Evolutionary conservation across 2,888 invertebrate species (phyloP).

Genomic region (Leptothorax acervorum): DNA sequence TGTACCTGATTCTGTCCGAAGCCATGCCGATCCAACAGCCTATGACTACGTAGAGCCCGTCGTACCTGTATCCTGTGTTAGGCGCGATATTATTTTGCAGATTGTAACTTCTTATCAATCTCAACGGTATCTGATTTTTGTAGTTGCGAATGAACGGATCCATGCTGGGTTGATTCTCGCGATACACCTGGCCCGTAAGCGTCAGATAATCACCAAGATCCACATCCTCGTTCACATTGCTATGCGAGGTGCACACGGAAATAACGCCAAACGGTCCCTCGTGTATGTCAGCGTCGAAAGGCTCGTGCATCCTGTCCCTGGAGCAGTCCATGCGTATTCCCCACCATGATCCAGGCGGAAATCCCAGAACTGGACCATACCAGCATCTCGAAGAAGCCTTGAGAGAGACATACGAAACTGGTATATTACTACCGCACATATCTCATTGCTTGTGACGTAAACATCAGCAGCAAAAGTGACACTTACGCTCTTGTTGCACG

Average conservation of each 20-base stretch:
- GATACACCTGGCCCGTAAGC: conserved; percentile 75
- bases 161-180: conserved; percentile 45
- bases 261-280: conserved; percentile 80
- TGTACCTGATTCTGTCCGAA: conserved; percentile 70
- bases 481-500: conserved; percentile 62
- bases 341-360: conserved; percentile 83
- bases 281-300: conserved; percentile 78
- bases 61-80: conserved; percentile 83
- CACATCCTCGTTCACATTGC: conserved; percentile 76
- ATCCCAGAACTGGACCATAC: conserved; percentile 79
- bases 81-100: conserved; percentile 81
- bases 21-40: conserved; percentile 80
- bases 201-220: conserved; percentile 81
- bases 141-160: conserved; percentile 80
- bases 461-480: not conserved
- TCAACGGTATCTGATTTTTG: conserved; percentile 79
- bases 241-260: conserved; percentile 80
- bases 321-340: conserved; percentile 84
- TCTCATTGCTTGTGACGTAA: not conserved
- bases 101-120: conserved; percentile 81
- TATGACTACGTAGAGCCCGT: conserved; percentile 81
- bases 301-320: conserved; percentile 80
- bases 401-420: conserved; percentile 24
- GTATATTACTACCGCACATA: not conserved
- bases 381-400: conserved; percentile 69